phyloP scores from a whole-genome alignment of 2,797 vertebrate species.

The Menidia menidia region DNA sequence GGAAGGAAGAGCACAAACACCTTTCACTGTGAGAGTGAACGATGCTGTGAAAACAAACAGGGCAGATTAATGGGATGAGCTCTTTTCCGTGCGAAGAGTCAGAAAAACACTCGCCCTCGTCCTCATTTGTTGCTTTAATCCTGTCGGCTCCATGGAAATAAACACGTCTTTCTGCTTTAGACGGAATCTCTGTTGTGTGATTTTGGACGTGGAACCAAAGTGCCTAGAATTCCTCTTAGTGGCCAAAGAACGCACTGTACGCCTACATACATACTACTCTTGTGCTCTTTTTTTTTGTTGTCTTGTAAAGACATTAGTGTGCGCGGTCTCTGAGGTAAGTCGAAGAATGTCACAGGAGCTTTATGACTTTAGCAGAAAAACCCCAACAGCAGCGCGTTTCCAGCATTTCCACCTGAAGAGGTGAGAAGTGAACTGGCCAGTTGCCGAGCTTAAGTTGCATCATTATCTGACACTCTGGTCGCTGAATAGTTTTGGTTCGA shows the following conservation, averaged over 20 bases:
- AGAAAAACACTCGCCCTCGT: not conserved
- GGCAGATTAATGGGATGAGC: slow-evolving; percentile 23
- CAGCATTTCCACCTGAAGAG: slow-evolving; percentile 33
- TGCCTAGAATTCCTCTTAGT: slow-evolving; percentile 58
- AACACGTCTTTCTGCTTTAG: slow-evolving; percentile 10
- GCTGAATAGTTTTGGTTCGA: slow-evolving; percentile 26
- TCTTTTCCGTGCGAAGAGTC: slow-evolving; percentile 1
- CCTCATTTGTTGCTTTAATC: not conserved
- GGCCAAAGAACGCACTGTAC: slow-evolving; percentile 57
- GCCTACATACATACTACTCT: slow-evolving; percentile 54
- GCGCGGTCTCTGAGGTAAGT: slow-evolving; percentile 68
- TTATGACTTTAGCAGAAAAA: slow-evolving; percentile 76
- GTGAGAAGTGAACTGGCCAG: slow-evolving; percentile 30
- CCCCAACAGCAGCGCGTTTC: not conserved
- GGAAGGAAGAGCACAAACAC: slow-evolving; percentile 46
- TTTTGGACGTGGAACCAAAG: slow-evolving; percentile 43
- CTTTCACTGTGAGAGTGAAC: slow-evolving; percentile 13
- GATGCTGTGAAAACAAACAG: slow-evolving; percentile 46
- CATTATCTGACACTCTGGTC: slow-evolving; percentile 32
- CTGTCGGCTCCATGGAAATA: slow-evolving; percentile 4
- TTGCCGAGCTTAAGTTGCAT: slow-evolving; percentile 37
- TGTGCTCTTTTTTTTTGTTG: slow-evolving; percentile 53
- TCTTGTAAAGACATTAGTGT: slow-evolving; percentile 76
- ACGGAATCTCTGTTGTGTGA: slow-evolving; percentile 38
- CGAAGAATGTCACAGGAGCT: slow-evolving; percentile 63